Evolutionary conservation across 1,140 invertebrate genomes (phyloP).

Genomic region (Magallana angulata): DNA sequence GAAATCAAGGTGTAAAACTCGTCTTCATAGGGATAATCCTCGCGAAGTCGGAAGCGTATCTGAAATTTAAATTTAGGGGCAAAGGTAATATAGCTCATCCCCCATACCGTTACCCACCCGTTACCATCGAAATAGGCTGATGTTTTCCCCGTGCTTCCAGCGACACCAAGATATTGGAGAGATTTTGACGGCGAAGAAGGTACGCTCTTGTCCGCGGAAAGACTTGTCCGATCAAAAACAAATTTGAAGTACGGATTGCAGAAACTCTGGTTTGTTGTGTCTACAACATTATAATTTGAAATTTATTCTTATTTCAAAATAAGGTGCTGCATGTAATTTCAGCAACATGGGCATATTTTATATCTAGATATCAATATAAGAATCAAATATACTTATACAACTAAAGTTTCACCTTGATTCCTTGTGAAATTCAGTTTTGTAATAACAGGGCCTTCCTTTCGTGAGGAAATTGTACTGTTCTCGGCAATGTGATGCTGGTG

Average conservation of each 20-base stretch:
- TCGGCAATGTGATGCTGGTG: too few species aligned
- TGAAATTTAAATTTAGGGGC: constrained; percentile 50
- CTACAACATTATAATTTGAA: not conserved
- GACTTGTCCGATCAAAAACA: constrained; percentile 44
- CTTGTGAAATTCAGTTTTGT: too few species aligned
- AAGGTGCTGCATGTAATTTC: too few species aligned
- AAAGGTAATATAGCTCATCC: constrained; percentile 56
- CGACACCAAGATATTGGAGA: constrained; percentile 15
- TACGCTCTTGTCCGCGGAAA: constrained; percentile 45
- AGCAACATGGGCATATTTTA: too few species aligned
- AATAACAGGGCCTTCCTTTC: too few species aligned
- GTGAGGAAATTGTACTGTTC: too few species aligned
- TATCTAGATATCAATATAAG: too few species aligned
- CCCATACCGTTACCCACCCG: constrained; percentile 49
- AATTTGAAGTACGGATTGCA: constrained; percentile 48
- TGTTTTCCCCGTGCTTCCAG: constrained; percentile 46
- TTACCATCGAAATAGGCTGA: constrained; percentile 39
- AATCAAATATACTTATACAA: too few species aligned
- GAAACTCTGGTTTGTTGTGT: not conserved
- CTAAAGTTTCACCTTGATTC: too few species aligned
- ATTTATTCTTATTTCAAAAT: too few species aligned
- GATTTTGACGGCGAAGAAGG: constrained; percentile 46
- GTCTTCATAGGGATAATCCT: constrained; percentile 45
- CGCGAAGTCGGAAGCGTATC: constrained; percentile 42
- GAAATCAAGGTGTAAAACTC: constrained; percentile 52